Evolutionary conservation across 1,140 invertebrate species (phyloP).

Genomic region (Brachionus plicatilis): DNA sequence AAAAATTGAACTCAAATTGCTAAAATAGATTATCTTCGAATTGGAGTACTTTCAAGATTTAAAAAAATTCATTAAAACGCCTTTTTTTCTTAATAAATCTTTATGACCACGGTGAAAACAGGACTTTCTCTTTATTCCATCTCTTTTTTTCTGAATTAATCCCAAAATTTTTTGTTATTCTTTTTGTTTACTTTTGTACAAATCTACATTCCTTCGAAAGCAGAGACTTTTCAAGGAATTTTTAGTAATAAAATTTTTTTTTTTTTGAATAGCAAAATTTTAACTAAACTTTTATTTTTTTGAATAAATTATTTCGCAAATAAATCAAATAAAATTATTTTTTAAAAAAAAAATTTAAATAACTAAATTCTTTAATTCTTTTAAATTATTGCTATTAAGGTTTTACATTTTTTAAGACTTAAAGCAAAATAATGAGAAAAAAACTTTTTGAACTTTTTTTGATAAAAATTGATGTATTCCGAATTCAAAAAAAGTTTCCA

Average conservation of each 20-base stretch:
- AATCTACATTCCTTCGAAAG: background rate
- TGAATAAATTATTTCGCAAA: background rate
- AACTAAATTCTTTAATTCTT: no score
- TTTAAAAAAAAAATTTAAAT: no score
- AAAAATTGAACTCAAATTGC: background rate
- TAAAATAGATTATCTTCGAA: background rate
- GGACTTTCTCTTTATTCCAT: background rate
- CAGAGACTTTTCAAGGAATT: background rate
- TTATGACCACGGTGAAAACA: background rate
- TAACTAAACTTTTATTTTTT: background rate
- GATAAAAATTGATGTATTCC: no score
- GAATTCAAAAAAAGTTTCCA: no score
- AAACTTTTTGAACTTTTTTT: no score
- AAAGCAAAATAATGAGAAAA: no score
- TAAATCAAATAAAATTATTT: background rate
- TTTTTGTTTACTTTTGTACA: constrained; percentile 1
- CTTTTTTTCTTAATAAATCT: background rate
- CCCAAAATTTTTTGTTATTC: background rate
- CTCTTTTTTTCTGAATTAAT: background rate
- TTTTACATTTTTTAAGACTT: no score
- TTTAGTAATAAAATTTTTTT: background rate
- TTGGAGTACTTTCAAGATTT: background rate
- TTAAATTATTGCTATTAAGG: no score
- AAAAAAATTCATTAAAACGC: background rate
- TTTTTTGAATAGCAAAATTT: background rate